Evolutionary conservation across 1,140 invertebrate genomes (phyloP).

Genomic region (Saccostrea echinata): DNA sequence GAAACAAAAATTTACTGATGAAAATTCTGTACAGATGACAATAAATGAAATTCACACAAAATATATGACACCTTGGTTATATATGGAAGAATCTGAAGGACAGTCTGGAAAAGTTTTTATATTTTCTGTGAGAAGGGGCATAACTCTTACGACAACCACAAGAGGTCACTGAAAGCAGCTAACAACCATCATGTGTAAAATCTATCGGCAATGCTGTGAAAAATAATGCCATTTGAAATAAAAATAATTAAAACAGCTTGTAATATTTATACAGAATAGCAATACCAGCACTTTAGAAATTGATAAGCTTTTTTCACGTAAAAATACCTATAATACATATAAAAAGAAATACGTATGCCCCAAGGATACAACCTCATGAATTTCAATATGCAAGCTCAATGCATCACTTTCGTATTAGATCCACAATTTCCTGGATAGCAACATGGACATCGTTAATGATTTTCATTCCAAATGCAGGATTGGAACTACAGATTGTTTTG

Average conservation of each 20-base stretch:
- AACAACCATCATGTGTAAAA: slow-evolving; percentile 1
- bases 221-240: slow-evolving; percentile 33
- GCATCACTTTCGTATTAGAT: slow-evolving; percentile 88
- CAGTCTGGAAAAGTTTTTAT: background rate
- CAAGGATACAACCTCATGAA: background rate
- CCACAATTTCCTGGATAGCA: slow-evolving; percentile 90
- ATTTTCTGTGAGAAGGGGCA: slow-evolving; percentile 10
- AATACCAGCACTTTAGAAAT: background rate
- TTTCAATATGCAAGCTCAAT: slow-evolving; percentile 6
- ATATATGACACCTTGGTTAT: slow-evolving; percentile 36
- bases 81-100: background rate
- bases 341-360: background rate
- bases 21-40: slow-evolving; percentile 10
- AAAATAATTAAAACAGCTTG: background rate
- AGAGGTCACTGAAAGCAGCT: background rate
- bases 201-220: slow-evolving; percentile 19
- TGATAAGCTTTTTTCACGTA: background rate
- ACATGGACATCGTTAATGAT: slow-evolving; percentile 86
- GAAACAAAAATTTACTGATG: slow-evolving; percentile 2
- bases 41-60: slow-evolving; percentile 30
- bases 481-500: slow-evolving; percentile 84
- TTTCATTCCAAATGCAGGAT: slow-evolving; percentile 82
- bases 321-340: background rate
- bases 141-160: slow-evolving; percentile 1
- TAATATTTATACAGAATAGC: slow-evolving; percentile 7